Evolutionary conservation across 2,797 vertebrate genomes (phyloP), one percentile per base, ranked within the genome.

Genomic region (Gorsachius magnificus): DNA sequence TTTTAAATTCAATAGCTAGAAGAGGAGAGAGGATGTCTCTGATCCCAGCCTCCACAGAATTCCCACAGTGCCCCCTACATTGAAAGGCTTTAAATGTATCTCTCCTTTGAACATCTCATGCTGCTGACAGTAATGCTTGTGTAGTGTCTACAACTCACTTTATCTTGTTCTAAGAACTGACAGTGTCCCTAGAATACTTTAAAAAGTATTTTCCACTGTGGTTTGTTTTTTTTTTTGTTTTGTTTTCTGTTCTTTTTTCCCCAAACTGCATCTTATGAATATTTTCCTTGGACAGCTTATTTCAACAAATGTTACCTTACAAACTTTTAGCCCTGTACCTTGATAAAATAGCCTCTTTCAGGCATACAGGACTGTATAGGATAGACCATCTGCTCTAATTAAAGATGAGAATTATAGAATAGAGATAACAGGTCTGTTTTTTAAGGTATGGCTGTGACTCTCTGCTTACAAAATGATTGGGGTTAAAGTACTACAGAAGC

Each of bases 61-160:
- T 95, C 89, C 75, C 78, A 54, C 71, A 69, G 70, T 93, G 50
- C 20, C 64, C 89, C 71, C 69, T 95, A 53, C 87, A 60, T 15
- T 72, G 90, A 89, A 93, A 69, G 71, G 41, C 83, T 95, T 96
- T 87, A 94, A 95, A 92, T 41, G 48, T 94, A 3, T 65, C 53
- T 89, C 51, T 87, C 16, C 60, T 95, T 78, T 82, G 88, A 97
- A 92, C 77, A 60, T 75, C 41, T 69, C 29, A 29, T 57, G 61
- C 70, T 72, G 77, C 82, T 95, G 75, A 90, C 86, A 82, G 82
- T 22, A 71, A 70, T 82, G 86, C 43, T 88, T 96, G 80, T 92
- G 88, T 85, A 89, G 58, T 78, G 63, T 80, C 87, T 91, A 29
- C 61, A 92, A 22, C 74, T 87, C 64, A 18, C 46, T 93, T 88